Evolutionary conservation across 1,140 invertebrate genomes (phyloP), one percentile per base, ranked within the genome.

Genomic region (Papilio xuthus): DNA sequence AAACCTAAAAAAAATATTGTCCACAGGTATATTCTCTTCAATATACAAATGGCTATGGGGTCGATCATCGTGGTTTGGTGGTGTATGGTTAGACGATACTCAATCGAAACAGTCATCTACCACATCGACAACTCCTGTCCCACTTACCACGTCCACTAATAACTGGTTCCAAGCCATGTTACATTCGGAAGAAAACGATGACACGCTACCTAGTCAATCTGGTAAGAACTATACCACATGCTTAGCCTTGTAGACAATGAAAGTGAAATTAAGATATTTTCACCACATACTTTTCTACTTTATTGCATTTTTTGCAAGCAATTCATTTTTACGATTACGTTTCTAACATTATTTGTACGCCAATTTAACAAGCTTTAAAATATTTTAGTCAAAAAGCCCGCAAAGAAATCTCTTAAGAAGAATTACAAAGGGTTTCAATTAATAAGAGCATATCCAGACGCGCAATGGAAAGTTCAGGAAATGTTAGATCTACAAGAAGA

Each of bases 391-490:
- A 91, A 89, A 82, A 91, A 89, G 78, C 72, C 85, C 18, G 56
- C 76, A 53, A 94, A 94, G 82, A 94, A 93, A 80, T 83, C 88
- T 8, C 71, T 87, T 7, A 92, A 90, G 81, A 94, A 92, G 81
- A 93, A 84, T 75, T 94, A 94, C 75, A 92, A 92, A 84, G 94
- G 94, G 2, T 94, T 88, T 85, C 93, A 94, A 82, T 80, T 94
- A 18, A 74, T 94, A 2, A 84, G 94, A 73, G 83, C 91, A 32
- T 90, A 89, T 83, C 89, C 92, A 28, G 91, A 94, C 78, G 81
- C 81, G 8, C 82, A 86, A 41, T 91, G 89, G 89, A 94, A 94
- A 83, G 85, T 94, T 8, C 85, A 88, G 26, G 88, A 92, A 13
- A 79, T 94, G 78, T 80, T 92, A 67, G 92, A 94, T 63, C 83